Evolutionary conservation across 1,140 invertebrate genomes (phyloP).

Genomic region (Cepaea nemoralis): DNA sequence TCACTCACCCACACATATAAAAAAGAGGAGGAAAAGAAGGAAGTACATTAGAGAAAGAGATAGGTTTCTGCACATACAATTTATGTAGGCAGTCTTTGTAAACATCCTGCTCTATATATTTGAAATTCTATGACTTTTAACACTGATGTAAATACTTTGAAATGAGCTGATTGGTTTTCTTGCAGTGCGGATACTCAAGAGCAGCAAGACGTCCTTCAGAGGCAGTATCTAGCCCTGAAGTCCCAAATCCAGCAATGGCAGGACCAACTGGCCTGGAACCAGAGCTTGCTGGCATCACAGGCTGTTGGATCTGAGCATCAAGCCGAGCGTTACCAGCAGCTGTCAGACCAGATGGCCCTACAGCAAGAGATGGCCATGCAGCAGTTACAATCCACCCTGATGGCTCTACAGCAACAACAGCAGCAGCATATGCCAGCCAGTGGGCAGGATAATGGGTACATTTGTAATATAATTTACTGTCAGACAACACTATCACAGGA

Average conservation of each 20-base stretch:
- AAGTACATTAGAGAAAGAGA: no score
- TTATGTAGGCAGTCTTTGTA: no score
- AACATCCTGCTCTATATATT: no score
- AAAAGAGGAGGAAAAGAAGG: no score
- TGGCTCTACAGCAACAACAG: constrained; percentile 46
- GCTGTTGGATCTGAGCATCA: constrained; percentile 32
- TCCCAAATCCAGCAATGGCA: constrained; percentile 60
- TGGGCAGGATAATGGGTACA: neutral
- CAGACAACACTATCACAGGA: neutral
- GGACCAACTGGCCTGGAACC: constrained; percentile 59
- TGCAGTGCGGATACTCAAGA: constrained; percentile 21
- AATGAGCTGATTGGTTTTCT: neutral
- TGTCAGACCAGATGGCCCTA: constrained; percentile 56
- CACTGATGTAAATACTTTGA: no score
- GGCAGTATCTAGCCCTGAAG: constrained; percentile 55
- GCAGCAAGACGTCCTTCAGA: constrained; percentile 40
- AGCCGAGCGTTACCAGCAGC: constrained; percentile 50
- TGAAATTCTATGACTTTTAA: no score
- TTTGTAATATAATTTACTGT: no score
- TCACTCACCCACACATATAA: no score
- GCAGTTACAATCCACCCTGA: constrained; percentile 61
- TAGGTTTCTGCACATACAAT: no score
- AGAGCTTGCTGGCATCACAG: constrained; percentile 52
- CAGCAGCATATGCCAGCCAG: neutral
- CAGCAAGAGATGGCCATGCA: constrained; percentile 59